Conservation (phyloP, 2,888 invertebrate genomes). For the Buathra laborator region DNA sequence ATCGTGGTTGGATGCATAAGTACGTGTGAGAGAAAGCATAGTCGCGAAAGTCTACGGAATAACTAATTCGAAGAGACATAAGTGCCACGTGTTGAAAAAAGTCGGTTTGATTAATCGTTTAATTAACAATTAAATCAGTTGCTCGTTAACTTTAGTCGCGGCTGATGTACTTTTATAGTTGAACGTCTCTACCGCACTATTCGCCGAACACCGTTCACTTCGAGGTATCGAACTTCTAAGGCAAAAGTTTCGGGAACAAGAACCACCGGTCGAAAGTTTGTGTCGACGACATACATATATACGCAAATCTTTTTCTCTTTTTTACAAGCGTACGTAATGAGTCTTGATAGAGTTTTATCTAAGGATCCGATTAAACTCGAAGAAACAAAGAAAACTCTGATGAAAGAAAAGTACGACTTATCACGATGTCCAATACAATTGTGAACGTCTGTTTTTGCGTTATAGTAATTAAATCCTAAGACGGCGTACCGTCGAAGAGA, state of each 20-base stretch:
- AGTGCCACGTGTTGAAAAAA: constrained; percentile 36
- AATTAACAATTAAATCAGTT: constrained; percentile 63
- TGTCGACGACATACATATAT: not conserved
- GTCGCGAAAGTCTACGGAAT: constrained; percentile 20
- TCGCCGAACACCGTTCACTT: too few species aligned
- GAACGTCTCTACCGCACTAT: constrained; percentile 37
- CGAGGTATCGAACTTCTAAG: constrained; percentile 44
- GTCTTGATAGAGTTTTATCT: too few species aligned
- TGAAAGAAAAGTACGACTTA: not conserved
- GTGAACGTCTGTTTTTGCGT: not conserved
- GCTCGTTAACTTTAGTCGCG: constrained; percentile 53
- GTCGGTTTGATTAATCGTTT: constrained; percentile 37
- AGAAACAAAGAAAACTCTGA: not conserved
- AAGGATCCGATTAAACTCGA: not conserved
- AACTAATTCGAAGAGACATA: constrained; percentile 12
- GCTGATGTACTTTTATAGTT: constrained; percentile 60
- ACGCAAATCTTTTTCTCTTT: too few species aligned
- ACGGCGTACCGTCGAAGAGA: not conserved
- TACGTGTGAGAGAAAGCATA: constrained; percentile 7
- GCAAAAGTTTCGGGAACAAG: constrained; percentile 30
- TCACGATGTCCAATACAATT: not conserved
- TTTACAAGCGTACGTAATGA: too few species aligned
- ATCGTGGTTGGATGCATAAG: not conserved
- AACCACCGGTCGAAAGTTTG: constrained; percentile 13
- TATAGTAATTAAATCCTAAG: not conserved